phyloP scores from a whole-genome alignment of 2,113 vertebrate genomes.

The Ptilorrhoa leucosticta region DNA sequence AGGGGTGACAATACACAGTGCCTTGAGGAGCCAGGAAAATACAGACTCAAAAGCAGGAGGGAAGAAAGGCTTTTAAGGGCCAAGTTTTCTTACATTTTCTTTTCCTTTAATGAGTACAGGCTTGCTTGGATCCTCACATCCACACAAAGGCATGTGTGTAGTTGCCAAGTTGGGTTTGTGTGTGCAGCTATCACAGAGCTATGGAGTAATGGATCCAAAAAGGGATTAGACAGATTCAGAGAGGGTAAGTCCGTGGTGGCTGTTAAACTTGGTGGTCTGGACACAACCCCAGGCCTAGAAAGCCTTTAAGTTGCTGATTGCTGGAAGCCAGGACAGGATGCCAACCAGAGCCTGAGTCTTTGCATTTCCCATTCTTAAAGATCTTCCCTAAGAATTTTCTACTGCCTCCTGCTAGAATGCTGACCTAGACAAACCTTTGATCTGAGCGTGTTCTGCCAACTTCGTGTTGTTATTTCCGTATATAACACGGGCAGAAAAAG shows the following conservation, averaged over 20 bases:
- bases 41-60: background rate
- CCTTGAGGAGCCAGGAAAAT: background rate
- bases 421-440: background rate
- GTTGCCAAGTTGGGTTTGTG: background rate
- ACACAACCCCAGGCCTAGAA: background rate
- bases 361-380: conserved; percentile 14
- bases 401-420: background rate
- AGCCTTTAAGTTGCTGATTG: conserved; percentile 3
- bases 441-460: background rate
- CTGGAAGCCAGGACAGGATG: conserved; percentile 15
- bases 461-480: background rate
- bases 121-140: background rate
- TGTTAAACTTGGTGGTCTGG: conserved; percentile 56
- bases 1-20: background rate
- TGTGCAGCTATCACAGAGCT: background rate
- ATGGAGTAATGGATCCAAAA: background rate
- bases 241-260: background rate
- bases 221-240: conserved; percentile 27
- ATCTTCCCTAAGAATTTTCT: background rate
- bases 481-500: background rate
- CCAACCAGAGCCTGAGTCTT: background rate
- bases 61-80: background rate
- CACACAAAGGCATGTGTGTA: background rate
- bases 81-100: background rate
- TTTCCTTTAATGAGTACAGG: background rate